These are phyloP conservation scores for Poeciliopsis gracilis DNA, from an alignment of 2,797 vertebrate genomes.

Conservation along the genomic window DNA sequence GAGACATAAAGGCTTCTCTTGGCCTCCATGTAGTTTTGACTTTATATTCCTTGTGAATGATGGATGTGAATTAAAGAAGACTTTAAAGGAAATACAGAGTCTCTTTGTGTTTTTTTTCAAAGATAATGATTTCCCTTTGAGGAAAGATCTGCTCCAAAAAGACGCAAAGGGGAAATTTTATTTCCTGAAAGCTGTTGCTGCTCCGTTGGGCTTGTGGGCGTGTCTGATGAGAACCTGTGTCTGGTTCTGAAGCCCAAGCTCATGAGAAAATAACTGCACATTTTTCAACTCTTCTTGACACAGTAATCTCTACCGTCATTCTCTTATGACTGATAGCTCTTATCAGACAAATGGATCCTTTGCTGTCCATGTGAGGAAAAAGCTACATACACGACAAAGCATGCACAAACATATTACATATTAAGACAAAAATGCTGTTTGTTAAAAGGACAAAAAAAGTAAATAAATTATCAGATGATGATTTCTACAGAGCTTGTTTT, in stretches of 20 bases:
- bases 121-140: slow-evolving; percentile 66
- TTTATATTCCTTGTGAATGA: slow-evolving; percentile 65
- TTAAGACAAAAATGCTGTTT: background rate
- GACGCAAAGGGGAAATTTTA: slow-evolving; percentile 17
- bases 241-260: slow-evolving; percentile 16
- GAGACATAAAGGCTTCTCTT: slow-evolving; percentile 36
- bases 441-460: slow-evolving; percentile 7
- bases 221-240: slow-evolving; percentile 19
- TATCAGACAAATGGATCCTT: slow-evolving; percentile 50
- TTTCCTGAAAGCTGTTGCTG: slow-evolving; percentile 26
- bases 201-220: slow-evolving; percentile 6
- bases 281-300: slow-evolving; percentile 28
- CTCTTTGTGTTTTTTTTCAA: slow-evolving; percentile 55
- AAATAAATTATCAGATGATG: slow-evolving; percentile 45
- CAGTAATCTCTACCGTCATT: slow-evolving; percentile 14
- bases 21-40: slow-evolving; percentile 30
- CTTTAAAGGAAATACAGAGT: slow-evolving; percentile 51
- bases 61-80: slow-evolving; percentile 67
- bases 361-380: background rate
- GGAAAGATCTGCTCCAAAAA: slow-evolving; percentile 42
- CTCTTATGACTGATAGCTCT: slow-evolving; percentile 40
- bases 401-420: slow-evolving; percentile 10
- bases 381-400: slow-evolving; percentile 25
- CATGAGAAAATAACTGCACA: slow-evolving; percentile 9
- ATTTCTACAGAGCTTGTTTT: slow-evolving; percentile 20